Conservation (phyloP, 1,140 invertebrate species). For the Zaprionus africanus region DNA sequence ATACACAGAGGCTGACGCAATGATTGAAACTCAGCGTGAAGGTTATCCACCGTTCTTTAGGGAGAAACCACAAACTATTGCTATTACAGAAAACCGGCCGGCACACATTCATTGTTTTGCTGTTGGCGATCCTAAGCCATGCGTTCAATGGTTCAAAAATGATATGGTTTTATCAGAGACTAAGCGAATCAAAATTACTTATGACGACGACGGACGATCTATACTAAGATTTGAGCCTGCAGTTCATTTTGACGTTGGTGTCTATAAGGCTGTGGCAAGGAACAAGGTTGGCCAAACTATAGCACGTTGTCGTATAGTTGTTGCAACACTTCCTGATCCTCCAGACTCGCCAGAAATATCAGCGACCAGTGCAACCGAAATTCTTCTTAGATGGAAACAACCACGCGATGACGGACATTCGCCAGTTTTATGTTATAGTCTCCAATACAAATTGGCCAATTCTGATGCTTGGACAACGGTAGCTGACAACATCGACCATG, state of each 20-base stretch:
- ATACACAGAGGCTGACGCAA: constrained; percentile 93
- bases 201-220: constrained; percentile 91
- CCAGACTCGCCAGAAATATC: constrained; percentile 94
- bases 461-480: constrained; percentile 94
- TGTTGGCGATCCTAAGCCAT: constrained; percentile 94
- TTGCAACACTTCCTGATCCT: constrained; percentile 90
- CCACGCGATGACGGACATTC: constrained; percentile 94
- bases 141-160: constrained; percentile 98
- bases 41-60: constrained; percentile 92
- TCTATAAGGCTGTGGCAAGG: constrained; percentile 97
- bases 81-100: constrained; percentile 91
- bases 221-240: constrained; percentile 91
- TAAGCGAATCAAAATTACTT: constrained; percentile 90
- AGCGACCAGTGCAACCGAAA: constrained; percentile 93
- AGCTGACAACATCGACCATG: constrained; percentile 95
- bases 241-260: constrained; percentile 92
- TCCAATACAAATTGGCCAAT: constrained; percentile 92
- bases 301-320: constrained; percentile 89
- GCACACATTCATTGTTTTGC: constrained; percentile 93
- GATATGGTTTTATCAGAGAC: constrained; percentile 93
- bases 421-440: constrained; percentile 92
- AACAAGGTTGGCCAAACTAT: constrained; percentile 93
- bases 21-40: constrained; percentile 91
- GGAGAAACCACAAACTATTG: constrained; percentile 91
- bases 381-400: constrained; percentile 94